A percentile compares a stretch with the other conserved stretches of the same genome.
These are phyloP conservation scores for Phengaris arion DNA, from an alignment of 2,888 invertebrate genomes.

Conservation along the genomic window DNA sequence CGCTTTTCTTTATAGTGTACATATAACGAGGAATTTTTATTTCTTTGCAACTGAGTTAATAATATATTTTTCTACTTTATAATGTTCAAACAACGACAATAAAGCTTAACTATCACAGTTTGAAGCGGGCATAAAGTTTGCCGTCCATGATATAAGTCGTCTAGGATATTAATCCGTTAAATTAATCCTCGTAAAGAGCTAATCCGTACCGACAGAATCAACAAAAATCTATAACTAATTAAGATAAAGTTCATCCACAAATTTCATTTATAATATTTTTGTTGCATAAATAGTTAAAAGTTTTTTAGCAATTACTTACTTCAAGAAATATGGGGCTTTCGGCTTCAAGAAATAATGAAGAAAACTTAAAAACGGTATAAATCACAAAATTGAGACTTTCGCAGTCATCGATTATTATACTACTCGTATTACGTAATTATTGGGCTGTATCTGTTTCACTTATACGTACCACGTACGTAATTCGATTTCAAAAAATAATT, in stretches of 20 bases:
- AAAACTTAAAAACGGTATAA: no score
- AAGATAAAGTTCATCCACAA: not conserved
- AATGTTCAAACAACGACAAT: not conserved
- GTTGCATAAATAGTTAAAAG: not conserved
- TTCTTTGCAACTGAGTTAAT: no score
- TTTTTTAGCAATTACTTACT: not conserved
- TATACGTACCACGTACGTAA: no score
- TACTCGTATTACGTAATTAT: no score
- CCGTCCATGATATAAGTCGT: slow-evolving; percentile 10
- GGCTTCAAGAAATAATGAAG: no score
- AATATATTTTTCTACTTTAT: not conserved
- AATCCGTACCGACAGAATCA: not conserved
- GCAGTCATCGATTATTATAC: no score
- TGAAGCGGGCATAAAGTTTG: slow-evolving; percentile 16
- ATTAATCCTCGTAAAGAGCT: slow-evolving; percentile 12
- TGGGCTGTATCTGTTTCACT: no score
- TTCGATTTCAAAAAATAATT: no score
- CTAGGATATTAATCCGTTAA: slow-evolving; percentile 13
- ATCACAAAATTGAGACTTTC: no score
- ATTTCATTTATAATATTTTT: not conserved
- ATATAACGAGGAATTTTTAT: no score
- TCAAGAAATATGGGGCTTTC: no score
- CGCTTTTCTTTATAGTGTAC: no score
- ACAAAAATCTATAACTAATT: not conserved
- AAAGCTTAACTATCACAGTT: slow-evolving; percentile 17